Percentiles rank a stretch among this genome's conserved stretches.
These are phyloP conservation scores for Lycopodina hypogea DNA, from an alignment of 37 sponge, comb jelly and placozoan genomes.

Conservation along the genomic window DNA sequence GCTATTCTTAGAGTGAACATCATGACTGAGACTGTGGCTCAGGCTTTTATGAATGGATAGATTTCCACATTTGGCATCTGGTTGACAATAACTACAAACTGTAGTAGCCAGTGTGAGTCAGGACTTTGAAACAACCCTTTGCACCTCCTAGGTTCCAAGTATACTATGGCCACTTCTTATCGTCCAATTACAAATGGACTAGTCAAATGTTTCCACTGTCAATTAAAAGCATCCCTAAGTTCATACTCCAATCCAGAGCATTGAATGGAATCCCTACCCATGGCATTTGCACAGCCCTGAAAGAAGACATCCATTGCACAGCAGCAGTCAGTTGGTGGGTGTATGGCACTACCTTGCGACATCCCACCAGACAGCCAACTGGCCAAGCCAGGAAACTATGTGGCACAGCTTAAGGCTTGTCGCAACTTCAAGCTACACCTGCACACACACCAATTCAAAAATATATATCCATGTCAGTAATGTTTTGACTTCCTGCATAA, in stretches of 20 bases:
- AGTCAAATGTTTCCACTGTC: slow-evolving; percentile 61
- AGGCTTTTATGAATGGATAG: slow-evolving; percentile 50
- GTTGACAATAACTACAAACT: slow-evolving; percentile 54
- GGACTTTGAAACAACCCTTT: slow-evolving; percentile 29
- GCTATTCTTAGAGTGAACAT: slow-evolving; percentile 44
- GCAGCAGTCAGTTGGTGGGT: slow-evolving; percentile 67
- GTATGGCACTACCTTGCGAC: slow-evolving; percentile 72
- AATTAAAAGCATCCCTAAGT: slow-evolving; percentile 52
- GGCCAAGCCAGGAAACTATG: slow-evolving; percentile 28
- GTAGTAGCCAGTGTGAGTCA: slow-evolving; percentile 59
- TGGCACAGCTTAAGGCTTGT: slow-evolving; percentile 42
- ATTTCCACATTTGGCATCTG: slow-evolving; percentile 59
- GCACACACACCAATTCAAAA: slow-evolving; percentile 7
- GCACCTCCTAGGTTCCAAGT: slow-evolving; percentile 36
- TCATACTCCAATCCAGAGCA: slow-evolving; percentile 28
- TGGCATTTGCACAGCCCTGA: slow-evolving; percentile 59
- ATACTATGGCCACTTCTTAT: slow-evolving; percentile 54
- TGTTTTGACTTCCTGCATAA: slow-evolving; percentile 44
- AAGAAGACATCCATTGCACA: slow-evolving; percentile 55
- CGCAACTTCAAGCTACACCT: slow-evolving; percentile 15
- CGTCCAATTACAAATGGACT: slow-evolving; percentile 59
- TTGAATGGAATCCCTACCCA: slow-evolving; percentile 63
- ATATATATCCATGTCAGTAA: slow-evolving; percentile 9
- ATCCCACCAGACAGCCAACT: slow-evolving; percentile 29
- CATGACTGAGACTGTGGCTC: slow-evolving; percentile 56